Evolutionary conservation across 2,888 invertebrate species (phyloP).

Genomic region (Smittia sp.): DNA sequence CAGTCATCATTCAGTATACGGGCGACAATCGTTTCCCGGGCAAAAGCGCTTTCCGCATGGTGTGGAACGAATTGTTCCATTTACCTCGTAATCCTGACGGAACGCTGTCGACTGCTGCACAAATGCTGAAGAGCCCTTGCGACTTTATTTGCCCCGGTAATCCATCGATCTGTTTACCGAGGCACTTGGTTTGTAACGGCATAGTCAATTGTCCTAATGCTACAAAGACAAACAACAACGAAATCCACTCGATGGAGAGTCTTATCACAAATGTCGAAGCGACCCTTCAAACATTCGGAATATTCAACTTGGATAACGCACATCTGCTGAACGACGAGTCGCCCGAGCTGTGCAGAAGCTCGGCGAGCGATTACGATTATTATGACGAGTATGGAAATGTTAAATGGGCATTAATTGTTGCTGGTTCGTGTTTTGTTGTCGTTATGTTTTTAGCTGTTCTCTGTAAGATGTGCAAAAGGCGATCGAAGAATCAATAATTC

Average conservation of each 20-base stretch:
- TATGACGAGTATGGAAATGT: constrained; percentile 53
- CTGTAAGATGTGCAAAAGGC: constrained; percentile 45
- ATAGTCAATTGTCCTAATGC: constrained; percentile 81
- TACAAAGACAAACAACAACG: constrained; percentile 52
- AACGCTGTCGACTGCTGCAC: constrained; percentile 68
- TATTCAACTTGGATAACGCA: constrained; percentile 56
- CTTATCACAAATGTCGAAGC: constrained; percentile 61
- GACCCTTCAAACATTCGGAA: constrained; percentile 60
- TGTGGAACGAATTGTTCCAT: constrained; percentile 87
- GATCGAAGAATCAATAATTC: constrained; percentile 35
- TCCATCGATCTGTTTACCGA: constrained; percentile 78
- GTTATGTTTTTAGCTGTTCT: constrained; percentile 51
- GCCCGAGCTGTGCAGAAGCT: constrained; percentile 62
- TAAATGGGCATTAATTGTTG: constrained; percentile 49
- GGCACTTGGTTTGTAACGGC: constrained; percentile 80
- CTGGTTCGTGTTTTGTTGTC: constrained; percentile 50
- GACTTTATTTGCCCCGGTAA: constrained; percentile 87
- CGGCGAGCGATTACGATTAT: constrained; percentile 55
- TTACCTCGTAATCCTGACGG: constrained; percentile 81
- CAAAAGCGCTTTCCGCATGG: constrained; percentile 80
- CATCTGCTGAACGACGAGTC: constrained; percentile 71
- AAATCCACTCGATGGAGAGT: constrained; percentile 50
- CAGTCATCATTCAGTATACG: constrained; percentile 69
- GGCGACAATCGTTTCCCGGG: constrained; percentile 72
- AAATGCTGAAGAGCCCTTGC: constrained; percentile 71